phyloP scores from a whole-genome alignment of 2,888 invertebrate genomes.

The Meteorus cinctellus region DNA sequence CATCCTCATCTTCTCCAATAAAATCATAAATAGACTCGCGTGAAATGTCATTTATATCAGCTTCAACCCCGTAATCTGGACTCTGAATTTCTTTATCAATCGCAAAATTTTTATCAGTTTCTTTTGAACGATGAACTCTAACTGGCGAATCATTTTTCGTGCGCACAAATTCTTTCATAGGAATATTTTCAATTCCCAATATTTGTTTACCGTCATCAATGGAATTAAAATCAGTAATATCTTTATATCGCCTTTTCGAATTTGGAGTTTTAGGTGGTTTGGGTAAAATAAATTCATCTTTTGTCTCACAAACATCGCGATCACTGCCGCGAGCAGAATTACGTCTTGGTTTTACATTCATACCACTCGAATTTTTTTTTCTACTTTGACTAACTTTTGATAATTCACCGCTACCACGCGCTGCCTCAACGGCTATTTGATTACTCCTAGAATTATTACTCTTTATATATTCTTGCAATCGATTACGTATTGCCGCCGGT shows the following conservation, averaged over 20 bases:
- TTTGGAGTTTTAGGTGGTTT: slow-evolving; percentile 50
- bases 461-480: slow-evolving; percentile 52
- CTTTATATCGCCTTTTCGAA: slow-evolving; percentile 50
- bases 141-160: slow-evolving; percentile 59
- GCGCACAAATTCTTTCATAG: slow-evolving; percentile 63
- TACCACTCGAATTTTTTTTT: slow-evolving; percentile 40
- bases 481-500: slow-evolving; percentile 50
- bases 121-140: slow-evolving; percentile 57
- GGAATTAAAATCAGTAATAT: slow-evolving; percentile 53
- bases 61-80: slow-evolving; percentile 64
- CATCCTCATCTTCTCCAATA: slow-evolving; percentile 64
- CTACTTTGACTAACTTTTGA: slow-evolving; percentile 24
- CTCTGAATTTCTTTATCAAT: slow-evolving; percentile 59
- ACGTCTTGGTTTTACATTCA: slow-evolving; percentile 34
- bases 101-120: slow-evolving; percentile 49
- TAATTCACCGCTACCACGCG: slow-evolving; percentile 40
- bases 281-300: slow-evolving; percentile 45
- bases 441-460: slow-evolving; percentile 39
- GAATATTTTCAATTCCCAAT: slow-evolving; percentile 57
- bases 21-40: slow-evolving; percentile 64
- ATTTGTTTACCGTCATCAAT: slow-evolving; percentile 48
- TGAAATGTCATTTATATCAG: slow-evolving; percentile 59
- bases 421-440: slow-evolving; percentile 30
- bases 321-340: slow-evolving; percentile 42
- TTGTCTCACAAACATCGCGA: slow-evolving; percentile 47